Evolutionary conservation across 2,113 vertebrate species (phyloP).

Genomic region (Alexandromys fortis): DNA sequence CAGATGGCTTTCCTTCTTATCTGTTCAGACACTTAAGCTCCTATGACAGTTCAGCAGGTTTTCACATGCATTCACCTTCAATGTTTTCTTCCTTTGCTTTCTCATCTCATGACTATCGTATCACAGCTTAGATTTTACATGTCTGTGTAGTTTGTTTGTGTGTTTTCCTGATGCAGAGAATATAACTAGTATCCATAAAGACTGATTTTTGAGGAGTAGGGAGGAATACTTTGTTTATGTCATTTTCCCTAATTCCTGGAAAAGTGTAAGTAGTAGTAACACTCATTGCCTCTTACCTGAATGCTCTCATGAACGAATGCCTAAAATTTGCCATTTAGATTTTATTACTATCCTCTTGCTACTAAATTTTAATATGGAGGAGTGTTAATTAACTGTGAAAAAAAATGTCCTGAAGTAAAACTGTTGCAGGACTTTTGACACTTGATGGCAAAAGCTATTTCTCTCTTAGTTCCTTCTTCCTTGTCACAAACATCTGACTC

Average conservation of each 20-base stretch:
- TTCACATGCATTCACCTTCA: neutral
- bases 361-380: neutral
- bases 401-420: neutral
- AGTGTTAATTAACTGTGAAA: neutral
- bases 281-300: slow-evolving; percentile 31
- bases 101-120: neutral
- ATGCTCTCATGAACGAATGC: neutral
- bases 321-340: neutral
- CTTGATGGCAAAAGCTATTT: neutral
- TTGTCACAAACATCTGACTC: neutral
- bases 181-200: neutral
- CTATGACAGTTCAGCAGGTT: neutral
- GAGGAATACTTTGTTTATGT: neutral
- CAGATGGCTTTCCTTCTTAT: neutral
- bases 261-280: neutral
- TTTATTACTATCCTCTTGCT: neutral
- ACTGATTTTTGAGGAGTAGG: neutral
- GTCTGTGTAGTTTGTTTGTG: neutral
- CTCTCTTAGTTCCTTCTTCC: neutral
- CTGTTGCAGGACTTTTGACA: neutral
- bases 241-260: neutral
- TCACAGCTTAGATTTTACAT: neutral
- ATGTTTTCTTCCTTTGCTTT: neutral
- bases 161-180: neutral
- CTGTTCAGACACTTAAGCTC: neutral